A percentile compares a stretch with the other conserved stretches of the same genome.
Evolutionary conservation across 1,140 invertebrate genomes (phyloP).

Genomic region (Pseudomyrmex pallidus): DNA sequence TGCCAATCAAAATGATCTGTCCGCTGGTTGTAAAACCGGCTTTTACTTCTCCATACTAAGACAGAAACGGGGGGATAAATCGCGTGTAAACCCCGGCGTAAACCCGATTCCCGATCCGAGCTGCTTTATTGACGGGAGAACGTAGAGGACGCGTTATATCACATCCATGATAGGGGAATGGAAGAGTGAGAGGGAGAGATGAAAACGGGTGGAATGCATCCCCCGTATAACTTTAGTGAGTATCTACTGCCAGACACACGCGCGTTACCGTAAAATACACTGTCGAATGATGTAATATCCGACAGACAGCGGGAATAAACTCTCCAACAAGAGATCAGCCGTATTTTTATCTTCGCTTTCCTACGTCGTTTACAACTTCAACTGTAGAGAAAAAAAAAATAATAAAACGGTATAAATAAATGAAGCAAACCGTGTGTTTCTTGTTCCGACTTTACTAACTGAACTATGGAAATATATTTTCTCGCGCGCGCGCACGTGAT

Average conservation of each 20-base stretch:
- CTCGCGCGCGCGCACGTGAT: background rate
- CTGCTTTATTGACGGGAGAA: conserved; percentile 43
- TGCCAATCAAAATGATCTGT: conserved; percentile 17
- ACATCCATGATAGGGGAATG: background rate
- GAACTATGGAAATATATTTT: conserved; percentile 4
- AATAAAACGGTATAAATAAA: background rate
- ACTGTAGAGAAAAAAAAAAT: background rate
- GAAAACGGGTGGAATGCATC: conserved; percentile 27
- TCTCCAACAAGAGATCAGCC: background rate
- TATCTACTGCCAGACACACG: background rate
- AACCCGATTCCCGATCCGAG: conserved; percentile 25
- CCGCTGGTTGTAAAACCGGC: background rate
- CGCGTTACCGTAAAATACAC: conserved; percentile 23
- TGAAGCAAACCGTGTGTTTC: background rate
- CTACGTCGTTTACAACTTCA: background rate
- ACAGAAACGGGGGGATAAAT: background rate
- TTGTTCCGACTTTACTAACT: background rate
- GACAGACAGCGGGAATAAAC: conserved; percentile 21
- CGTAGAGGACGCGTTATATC: conserved; percentile 15
- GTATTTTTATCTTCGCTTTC: conserved; percentile 11
- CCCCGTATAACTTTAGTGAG: background rate
- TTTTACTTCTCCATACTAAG: background rate
- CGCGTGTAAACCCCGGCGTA: background rate
- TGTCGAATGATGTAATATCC: conserved; percentile 12
- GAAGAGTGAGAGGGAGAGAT: background rate